phyloP scores from a whole-genome alignment of 2,888 invertebrate species.

The Eilema griseolum region DNA sequence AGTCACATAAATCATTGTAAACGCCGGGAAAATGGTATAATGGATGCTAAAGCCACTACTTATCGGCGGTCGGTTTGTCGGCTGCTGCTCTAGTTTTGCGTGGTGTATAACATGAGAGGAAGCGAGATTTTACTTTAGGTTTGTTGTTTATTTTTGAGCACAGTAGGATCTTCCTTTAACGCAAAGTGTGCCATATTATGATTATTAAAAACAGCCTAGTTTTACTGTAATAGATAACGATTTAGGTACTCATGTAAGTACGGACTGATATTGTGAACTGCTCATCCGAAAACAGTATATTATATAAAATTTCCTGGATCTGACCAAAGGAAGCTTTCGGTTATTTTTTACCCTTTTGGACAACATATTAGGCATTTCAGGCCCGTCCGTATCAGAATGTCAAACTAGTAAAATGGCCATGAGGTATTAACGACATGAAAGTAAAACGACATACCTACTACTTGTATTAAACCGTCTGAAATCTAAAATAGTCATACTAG shows the following conservation, averaged over 20 bases:
- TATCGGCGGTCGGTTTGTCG: conserved; percentile 61
- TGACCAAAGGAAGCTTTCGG: neutral
- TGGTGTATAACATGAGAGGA: conserved; percentile 37
- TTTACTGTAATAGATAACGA: neutral
- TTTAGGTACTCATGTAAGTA: neutral
- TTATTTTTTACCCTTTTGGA: neutral
- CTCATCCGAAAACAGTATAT: neutral
- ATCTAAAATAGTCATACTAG: too few relatives aligned
- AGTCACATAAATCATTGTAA: conserved; percentile 73
- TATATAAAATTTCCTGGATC: neutral
- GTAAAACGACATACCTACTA: too few relatives aligned
- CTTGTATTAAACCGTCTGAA: too few relatives aligned
- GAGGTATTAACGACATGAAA: too few relatives aligned
- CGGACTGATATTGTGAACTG: neutral
- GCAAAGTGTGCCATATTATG: neutral
- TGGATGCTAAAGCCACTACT: conserved; percentile 77
- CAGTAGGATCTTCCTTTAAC: neutral
- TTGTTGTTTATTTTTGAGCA: neutral
- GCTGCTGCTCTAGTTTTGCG: conserved; percentile 59
- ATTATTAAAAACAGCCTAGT: neutral
- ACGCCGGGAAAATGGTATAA: conserved; percentile 69
- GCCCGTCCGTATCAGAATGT: too few relatives aligned
- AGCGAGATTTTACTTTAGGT: conserved; percentile 14
- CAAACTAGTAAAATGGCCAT: too few relatives aligned
- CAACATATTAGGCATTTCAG: too few relatives aligned